Base-by-base conservation (phyloP, 2,888 invertebrate species). In the Cremastinae sp. region DNA sequence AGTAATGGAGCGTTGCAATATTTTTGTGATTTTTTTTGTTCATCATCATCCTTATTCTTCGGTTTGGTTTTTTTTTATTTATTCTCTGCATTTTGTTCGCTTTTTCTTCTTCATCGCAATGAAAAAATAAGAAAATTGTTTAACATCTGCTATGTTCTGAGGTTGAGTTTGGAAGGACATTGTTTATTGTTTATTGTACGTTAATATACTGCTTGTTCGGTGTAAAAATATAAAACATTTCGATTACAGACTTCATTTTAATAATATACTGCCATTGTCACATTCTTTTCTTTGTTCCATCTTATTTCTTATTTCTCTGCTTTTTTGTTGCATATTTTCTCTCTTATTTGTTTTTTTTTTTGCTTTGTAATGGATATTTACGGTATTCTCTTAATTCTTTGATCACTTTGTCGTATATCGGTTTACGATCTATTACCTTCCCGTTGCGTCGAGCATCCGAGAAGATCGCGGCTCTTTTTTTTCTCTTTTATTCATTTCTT, bases 221-320 rank as follows among this genome's bases (percentile, higher is more conserved):
- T 88, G 88, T 87, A 88, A 88, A 88, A 88, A 88, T 88, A 88
- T 86, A 88, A 88, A 88, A 85, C 86, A 87, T 88, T 87, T 83
- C 84, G 83, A 87, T 87, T 87, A 86, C 84, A 87, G 85, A 86
- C 83, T 83, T 84, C 81, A 82, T 83, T 70, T 70, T 75, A 73
- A 73, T 80, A 75, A 78, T 78, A 80, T 80, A 80, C 79, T 82
- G 81, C 80, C 73, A 72, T 80, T 80, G 75, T 81, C 74, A 76
- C 72, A 77, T 56, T 74, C 73, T 72, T 68, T 62, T 61, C 59
- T 73, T 14, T 55, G 28, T 58, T 58, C 16, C 14, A 58, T 0
- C 49, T 10, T 65, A n/a, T 55, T 55, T n/a, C 39, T 37, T 72
- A 62, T 80, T 4, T 75, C 49, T 75, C 49, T 71, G 65, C 47